phyloP scores from a whole-genome alignment of 2,113 vertebrate genomes.

The Sus scrofa region DNA sequence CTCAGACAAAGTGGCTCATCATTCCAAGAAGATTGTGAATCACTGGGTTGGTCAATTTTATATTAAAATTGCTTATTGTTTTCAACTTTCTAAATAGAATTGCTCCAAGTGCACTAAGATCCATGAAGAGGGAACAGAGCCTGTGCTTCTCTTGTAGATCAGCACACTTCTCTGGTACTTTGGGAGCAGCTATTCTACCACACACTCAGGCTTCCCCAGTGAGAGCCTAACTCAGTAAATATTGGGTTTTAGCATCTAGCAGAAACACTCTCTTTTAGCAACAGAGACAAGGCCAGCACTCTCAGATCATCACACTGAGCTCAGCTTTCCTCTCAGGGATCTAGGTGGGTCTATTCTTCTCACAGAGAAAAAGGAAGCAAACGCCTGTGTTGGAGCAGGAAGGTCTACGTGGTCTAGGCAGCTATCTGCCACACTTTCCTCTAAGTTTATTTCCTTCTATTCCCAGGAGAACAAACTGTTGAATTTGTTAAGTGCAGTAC shows the following conservation, averaged over 20 bases:
- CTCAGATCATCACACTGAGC: background rate
- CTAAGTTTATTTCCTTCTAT: conserved; percentile 52
- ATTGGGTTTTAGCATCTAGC: background rate
- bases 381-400: conserved; percentile 3
- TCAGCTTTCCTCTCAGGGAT: conserved; percentile 1
- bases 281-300: background rate
- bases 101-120: background rate
- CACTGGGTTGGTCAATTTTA: background rate
- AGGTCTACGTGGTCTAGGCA: background rate
- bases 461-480: conserved; percentile 61
- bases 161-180: background rate
- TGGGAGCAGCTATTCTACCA: background rate
- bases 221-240: background rate
- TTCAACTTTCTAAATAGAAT: conserved; percentile 36
- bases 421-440: background rate
- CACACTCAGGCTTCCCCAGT: background rate
- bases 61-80: conserved; percentile 51
- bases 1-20: conserved; percentile 31
- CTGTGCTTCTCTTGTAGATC: background rate
- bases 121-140: background rate
- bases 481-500: conserved; percentile 47
- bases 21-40: conserved; percentile 57
- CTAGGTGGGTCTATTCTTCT: conserved; percentile 41
- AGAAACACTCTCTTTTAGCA: conserved; percentile 27
- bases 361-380: conserved; percentile 5